Evolutionary conservation across 2,888 invertebrate species (phyloP).

Genomic region (Tenthredo amoena): DNA sequence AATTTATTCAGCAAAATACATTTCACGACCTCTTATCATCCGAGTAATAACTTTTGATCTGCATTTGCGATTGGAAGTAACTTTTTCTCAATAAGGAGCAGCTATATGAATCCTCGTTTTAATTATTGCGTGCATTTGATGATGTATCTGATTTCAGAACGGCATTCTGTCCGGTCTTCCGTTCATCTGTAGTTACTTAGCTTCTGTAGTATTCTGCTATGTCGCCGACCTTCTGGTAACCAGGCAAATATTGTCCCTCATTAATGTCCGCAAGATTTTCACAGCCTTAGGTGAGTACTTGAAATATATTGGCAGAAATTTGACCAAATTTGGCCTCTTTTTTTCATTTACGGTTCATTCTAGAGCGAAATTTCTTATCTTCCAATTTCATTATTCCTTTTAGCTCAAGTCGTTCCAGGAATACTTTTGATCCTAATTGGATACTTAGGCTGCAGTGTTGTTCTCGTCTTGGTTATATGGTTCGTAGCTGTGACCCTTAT

Average conservation of each 20-base stretch:
- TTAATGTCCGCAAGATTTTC: slow-evolving; percentile 85
- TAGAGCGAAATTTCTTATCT: neutral
- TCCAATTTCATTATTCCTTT: neutral
- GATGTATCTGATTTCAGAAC: slow-evolving; percentile 78
- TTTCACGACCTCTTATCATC: neutral
- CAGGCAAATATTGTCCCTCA: slow-evolving; percentile 81
- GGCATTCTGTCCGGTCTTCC: slow-evolving; percentile 85
- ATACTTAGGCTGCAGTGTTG: slow-evolving; percentile 83
- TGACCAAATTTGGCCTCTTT: neutral
- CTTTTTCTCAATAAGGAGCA: too few species aligned
- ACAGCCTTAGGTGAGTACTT: slow-evolving; percentile 81
- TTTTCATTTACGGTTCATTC: neutral
- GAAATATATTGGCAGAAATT: neutral
- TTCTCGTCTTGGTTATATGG: slow-evolving; percentile 83
- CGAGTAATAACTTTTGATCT: too few species aligned
- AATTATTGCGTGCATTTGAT: neutral
- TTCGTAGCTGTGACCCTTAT: slow-evolving; percentile 85
- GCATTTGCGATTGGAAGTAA: too few species aligned
- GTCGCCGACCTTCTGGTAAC: slow-evolving; percentile 83
- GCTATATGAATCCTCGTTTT: neutral
- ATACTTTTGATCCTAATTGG: slow-evolving; percentile 83
- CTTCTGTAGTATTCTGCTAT: slow-evolving; percentile 86
- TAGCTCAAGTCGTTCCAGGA: slow-evolving; percentile 86
- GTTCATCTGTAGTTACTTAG: slow-evolving; percentile 85
- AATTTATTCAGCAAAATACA: neutral